A percentile compares a stretch with the other conserved stretches of the same genome.
phyloP scores from a whole-genome alignment of 1,140 invertebrate species.

The Drosophila watanabei region DNA sequence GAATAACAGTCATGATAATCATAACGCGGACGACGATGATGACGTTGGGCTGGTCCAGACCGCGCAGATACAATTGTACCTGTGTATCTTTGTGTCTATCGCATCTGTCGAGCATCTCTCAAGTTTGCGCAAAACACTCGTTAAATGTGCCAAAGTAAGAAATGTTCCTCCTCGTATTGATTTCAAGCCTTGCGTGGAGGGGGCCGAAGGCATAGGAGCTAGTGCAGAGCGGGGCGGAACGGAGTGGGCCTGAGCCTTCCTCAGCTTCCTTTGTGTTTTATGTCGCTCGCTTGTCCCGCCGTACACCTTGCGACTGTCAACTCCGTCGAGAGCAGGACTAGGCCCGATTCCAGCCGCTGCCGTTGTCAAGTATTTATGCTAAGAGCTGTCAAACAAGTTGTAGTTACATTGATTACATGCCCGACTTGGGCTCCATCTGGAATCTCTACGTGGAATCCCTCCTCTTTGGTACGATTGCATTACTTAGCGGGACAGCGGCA shows the following conservation, averaged over 20 bases:
- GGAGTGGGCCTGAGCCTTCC: conserved; percentile 5
- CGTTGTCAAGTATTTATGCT: conserved; percentile 81
- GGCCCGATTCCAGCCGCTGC: conserved; percentile 28
- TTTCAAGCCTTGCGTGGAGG: conserved; percentile 49
- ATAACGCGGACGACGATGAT: conserved; percentile 48
- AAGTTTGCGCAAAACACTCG: conserved; percentile 79
- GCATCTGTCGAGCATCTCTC: conserved; percentile 35
- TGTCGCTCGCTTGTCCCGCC: conserved; percentile 68
- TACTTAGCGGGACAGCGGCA: conserved; percentile 50
- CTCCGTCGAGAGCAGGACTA: conserved; percentile 21
- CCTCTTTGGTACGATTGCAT: conserved; percentile 67
- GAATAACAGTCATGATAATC: conserved; percentile 65
- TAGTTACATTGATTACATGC: conserved; percentile 80
- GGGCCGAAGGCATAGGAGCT: background rate
- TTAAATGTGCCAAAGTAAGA: conserved; percentile 83
- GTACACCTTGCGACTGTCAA: conserved; percentile 71
- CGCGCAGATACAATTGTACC: conserved; percentile 63
- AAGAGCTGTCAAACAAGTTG: conserved; percentile 84
- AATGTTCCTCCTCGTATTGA: conserved; percentile 71
- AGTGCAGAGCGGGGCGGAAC: background rate
- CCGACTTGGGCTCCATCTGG: conserved; percentile 16
- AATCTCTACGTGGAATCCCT: conserved; percentile 27
- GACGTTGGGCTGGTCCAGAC: conserved; percentile 23
- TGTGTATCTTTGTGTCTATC: conserved; percentile 42
- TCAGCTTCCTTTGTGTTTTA: conserved; percentile 59